Evolutionary conservation across 2,113 vertebrate genomes (phyloP).

Genomic region (Micronycteris hirsuta): DNA sequence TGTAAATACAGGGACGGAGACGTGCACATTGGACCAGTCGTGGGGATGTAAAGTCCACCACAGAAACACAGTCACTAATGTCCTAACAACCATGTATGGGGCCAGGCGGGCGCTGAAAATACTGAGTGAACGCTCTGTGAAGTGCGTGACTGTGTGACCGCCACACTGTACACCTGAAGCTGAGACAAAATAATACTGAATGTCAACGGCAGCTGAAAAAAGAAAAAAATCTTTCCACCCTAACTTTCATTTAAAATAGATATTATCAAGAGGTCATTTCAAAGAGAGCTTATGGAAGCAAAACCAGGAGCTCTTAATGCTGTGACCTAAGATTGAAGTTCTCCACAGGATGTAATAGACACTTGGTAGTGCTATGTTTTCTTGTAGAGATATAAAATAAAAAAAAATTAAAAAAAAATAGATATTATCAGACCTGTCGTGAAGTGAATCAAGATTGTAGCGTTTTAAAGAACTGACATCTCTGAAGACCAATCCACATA

Average conservation of each 20-base stretch:
- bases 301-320: slow-evolving; percentile 87
- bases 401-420: too few species aligned
- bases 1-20: neutral
- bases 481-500: neutral
- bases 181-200: neutral
- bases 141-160: neutral
- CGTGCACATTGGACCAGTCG: neutral
- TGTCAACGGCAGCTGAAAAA: neutral
- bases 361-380: slow-evolving; percentile 73
- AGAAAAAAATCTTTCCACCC: neutral
- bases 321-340: slow-evolving; percentile 84
- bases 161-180: neutral
- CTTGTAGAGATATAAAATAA: slow-evolving; percentile 75
- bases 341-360: slow-evolving; percentile 75
- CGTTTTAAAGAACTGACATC: slow-evolving; percentile 19
- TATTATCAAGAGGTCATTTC: slow-evolving; percentile 92
- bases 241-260: slow-evolving; percentile 34
- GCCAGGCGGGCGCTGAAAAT: neutral
- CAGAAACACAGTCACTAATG: neutral
- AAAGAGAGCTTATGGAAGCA: slow-evolving; percentile 83
- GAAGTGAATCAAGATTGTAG: slow-evolving; percentile 1
- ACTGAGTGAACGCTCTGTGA: neutral
- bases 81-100: neutral
- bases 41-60: neutral
- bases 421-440: neutral